phyloP scores from a whole-genome alignment of 2,888 invertebrate genomes.

The Trypoxylon attenuatum region DNA sequence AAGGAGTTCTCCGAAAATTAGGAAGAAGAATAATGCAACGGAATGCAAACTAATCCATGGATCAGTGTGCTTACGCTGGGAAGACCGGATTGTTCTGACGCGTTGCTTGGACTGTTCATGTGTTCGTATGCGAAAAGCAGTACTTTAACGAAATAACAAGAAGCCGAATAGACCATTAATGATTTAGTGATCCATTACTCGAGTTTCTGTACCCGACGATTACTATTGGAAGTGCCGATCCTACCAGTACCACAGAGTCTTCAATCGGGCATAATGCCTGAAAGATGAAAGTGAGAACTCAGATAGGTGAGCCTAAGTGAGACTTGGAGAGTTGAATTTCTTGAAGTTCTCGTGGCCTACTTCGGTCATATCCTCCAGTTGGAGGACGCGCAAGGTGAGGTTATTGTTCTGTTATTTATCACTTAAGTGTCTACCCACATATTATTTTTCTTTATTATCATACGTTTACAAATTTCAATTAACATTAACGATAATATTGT shows the following conservation, averaged over 20 bases:
- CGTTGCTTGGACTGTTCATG: background rate
- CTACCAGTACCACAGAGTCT: no score
- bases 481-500: no score
- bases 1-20: background rate
- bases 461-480: no score
- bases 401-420: slow-evolving; percentile 34
- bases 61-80: no score
- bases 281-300: slow-evolving; percentile 41
- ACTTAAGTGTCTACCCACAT: slow-evolving; percentile 20
- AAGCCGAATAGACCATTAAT: no score
- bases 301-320: slow-evolving; percentile 45
- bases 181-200: no score
- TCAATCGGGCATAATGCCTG: no score
- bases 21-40: background rate
- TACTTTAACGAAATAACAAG: slow-evolving; percentile 7
- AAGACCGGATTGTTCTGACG: background rate
- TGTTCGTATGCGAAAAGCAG: background rate
- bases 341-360: slow-evolving; percentile 53
- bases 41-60: background rate
- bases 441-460: no score
- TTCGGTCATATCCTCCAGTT: slow-evolving; percentile 47
- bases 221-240: no score
- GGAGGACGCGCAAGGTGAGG: slow-evolving; percentile 56
- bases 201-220: no score
- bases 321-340: slow-evolving; percentile 50